Conservation (phyloP, 1,140 invertebrate species). For the Lepidurus apus region DNA sequence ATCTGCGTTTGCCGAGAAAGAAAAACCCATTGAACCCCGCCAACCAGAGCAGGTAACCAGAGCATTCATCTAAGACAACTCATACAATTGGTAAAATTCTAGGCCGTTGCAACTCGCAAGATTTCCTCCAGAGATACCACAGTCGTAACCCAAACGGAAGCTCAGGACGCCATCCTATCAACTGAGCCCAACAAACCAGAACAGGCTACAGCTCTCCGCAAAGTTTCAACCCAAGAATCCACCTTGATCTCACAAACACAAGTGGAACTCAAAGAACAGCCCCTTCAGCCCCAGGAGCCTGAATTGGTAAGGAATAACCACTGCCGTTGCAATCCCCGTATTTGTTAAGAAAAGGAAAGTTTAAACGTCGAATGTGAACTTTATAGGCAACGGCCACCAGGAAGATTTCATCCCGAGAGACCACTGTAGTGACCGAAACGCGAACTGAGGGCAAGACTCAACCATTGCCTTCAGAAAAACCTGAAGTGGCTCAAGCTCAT, state of each 20-base stretch:
- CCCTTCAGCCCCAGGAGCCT: not conserved
- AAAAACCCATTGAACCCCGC: conserved; percentile 46
- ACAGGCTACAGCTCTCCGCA: conserved; percentile 23
- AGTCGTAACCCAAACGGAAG: conserved; percentile 47
- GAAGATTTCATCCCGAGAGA: conserved; percentile 14
- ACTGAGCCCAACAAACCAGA: conserved; percentile 35
- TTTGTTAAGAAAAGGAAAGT: not conserved
- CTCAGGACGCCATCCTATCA: conserved; percentile 40
- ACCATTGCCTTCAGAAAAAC: conserved; percentile 39
- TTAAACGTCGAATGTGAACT: not conserved
- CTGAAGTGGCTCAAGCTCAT: conserved; percentile 31
- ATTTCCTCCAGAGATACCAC: conserved; percentile 42
- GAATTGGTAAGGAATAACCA: not conserved
- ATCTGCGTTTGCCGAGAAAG: conserved; percentile 51
- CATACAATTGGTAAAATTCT: not conserved
- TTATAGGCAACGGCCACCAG: not conserved
- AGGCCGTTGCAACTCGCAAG: conserved; percentile 33
- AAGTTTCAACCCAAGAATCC: conserved; percentile 33
- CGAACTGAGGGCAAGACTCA: conserved; percentile 37
- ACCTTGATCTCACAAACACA: not conserved
- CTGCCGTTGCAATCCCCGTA: not conserved
- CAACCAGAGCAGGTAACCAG: conserved; percentile 45
- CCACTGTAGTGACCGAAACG: conserved; percentile 31
- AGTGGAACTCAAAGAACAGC: not conserved
- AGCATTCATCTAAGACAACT: conserved; percentile 25